A percentile compares a stretch with the other conserved stretches of the same genome.
Evolutionary conservation across 2,797 vertebrate genomes (phyloP).

Genomic region (Centroberyx gerrardi): DNA sequence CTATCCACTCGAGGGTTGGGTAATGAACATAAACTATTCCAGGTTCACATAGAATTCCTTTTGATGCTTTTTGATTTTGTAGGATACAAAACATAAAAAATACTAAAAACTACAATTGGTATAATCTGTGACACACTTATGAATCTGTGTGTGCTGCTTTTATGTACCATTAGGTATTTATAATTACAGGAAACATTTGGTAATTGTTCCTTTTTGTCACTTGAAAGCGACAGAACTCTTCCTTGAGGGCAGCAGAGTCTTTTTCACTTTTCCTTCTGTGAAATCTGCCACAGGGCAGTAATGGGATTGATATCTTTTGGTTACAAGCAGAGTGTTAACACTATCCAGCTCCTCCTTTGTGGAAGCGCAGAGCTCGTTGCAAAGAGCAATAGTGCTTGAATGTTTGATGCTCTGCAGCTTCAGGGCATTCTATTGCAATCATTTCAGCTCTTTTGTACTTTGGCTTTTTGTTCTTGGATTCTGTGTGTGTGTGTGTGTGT

Average conservation of each 20-base stretch:
- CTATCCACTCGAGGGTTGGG: too few species aligned
- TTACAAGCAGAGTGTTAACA: conserved; percentile 41
- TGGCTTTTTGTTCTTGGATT: conserved; percentile 60
- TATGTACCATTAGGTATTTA: background rate
- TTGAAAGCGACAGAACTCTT: conserved; percentile 28
- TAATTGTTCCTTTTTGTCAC: conserved; percentile 20
- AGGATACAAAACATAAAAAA: too few species aligned
- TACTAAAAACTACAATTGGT: too few species aligned
- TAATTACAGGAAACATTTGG: background rate
- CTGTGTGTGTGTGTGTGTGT: conserved; percentile 19
- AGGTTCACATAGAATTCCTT: too few species aligned
- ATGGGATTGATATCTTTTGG: conserved; percentile 43
- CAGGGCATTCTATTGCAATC: conserved; percentile 69
- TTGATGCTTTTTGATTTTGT: too few species aligned
- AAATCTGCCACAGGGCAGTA: conserved; percentile 45
- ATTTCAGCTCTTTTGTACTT: conserved; percentile 71
- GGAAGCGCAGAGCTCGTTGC: conserved; percentile 62
- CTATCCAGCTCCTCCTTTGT: conserved; percentile 57
- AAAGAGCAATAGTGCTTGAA: conserved; percentile 75
- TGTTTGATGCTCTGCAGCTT: conserved; percentile 78
- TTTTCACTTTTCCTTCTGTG: conserved; percentile 29
- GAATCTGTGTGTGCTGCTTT: background rate
- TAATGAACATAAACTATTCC: too few species aligned
- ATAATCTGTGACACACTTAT: too few species aligned
- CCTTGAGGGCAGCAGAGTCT: conserved; percentile 27